Evolutionary conservation across 2,113 vertebrate genomes (phyloP).

Genomic region (Rattus norvegicus): GRCr8 NC_086027.1:84873001-84873500

Average conservation of each 20-base stretch:
- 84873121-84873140: neutral
- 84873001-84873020: neutral
- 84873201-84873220: neutral
- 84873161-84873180: neutral
- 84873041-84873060: neutral
- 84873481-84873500: neutral
- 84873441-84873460: neutral
- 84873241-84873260: neutral
- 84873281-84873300: neutral
- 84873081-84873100: neutral
- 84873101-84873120: neutral
- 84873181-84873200: neutral
- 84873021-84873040: neutral
- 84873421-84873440: neutral
- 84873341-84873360: neutral
- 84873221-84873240: neutral
- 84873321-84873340: neutral
- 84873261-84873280: neutral
- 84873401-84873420: neutral
- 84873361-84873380: neutral
- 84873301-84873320: neutral
- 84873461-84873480: neutral
- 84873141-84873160: neutral
- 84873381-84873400: neutral
- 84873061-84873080: neutral